Evolutionary conservation across 2,888 invertebrate genomes (phyloP).

Genomic region (Sicus ferrugineus): DNA sequence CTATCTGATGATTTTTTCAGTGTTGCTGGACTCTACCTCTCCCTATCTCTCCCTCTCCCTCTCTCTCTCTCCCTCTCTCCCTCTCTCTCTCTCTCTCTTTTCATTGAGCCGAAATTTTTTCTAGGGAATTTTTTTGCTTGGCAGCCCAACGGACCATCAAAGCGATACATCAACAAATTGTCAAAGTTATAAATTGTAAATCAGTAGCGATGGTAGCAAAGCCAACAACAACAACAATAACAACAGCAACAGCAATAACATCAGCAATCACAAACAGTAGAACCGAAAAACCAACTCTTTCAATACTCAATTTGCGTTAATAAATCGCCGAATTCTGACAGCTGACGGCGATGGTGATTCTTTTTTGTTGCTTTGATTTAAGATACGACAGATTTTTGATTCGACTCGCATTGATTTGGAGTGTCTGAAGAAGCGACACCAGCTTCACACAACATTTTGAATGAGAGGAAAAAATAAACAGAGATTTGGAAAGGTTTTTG

Average conservation of each 20-base stretch:
- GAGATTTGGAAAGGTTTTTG: background rate
- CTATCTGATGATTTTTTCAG: slow-evolving; percentile 20
- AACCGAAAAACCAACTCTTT: slow-evolving; percentile 47
- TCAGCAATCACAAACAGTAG: slow-evolving; percentile 22
- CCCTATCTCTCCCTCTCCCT: background rate
- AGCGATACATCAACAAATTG: slow-evolving; percentile 30
- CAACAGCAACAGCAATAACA: slow-evolving; percentile 5
- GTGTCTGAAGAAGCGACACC: no score
- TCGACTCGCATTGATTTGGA: slow-evolving; percentile 6
- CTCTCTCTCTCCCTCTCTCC: background rate
- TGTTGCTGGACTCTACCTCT: background rate
- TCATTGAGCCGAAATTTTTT: background rate
- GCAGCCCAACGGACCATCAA: slow-evolving; percentile 23
- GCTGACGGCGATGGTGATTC: slow-evolving; percentile 50
- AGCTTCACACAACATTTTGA: background rate
- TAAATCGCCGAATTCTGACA: slow-evolving; percentile 62
- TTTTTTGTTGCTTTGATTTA: background rate
- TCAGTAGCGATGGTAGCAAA: background rate
- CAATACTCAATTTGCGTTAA: slow-evolving; percentile 62
- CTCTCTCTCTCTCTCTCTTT: no score
- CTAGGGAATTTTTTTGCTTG: slow-evolving; percentile 10
- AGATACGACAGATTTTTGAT: background rate
- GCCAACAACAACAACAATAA: slow-evolving; percentile 26
- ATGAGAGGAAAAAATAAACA: background rate
- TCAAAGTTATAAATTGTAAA: slow-evolving; percentile 27